Evolutionary conservation across 2,888 invertebrate genomes (phyloP), one percentile per base, ranked within the genome.

Genomic region (Lordiphosa fenestrarum): DNA sequence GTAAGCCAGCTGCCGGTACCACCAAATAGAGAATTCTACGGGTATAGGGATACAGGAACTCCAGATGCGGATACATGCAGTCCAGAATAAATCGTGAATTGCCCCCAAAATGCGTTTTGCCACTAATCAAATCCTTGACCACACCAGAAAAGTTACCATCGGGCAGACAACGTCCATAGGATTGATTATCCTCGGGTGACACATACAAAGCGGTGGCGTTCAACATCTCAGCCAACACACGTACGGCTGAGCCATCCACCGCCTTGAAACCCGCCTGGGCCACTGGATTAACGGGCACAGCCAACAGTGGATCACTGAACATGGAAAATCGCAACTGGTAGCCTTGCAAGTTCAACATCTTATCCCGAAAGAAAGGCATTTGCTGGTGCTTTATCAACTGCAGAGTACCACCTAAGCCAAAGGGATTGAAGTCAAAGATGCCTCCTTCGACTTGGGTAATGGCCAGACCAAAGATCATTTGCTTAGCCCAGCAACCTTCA

Each of bases 121-220:
- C 84, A 1, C 53, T 49, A 0, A 69, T 55, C 2, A 89, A 53
- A 19, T 87, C 78, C 3, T 53, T 63, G 0, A 87, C 66, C 0
- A 73, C 80, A 0, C 88, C 88, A 0, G 75, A 78, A 3, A 78
- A 77, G 4, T 66, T 74, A 3, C 84, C 86, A 62, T 83, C 81
- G 0, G 53, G 40, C 6, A 74, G 52, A 6, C 72, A 72, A 3
- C 66, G 57, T 0, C 89, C 88, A 36, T 82, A 88, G 9, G 78
- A 71, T 6, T 86, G 73, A 10, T 72, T 70, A 53, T 83, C 86
- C 1, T 35, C 47, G 0, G 89, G 88, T 3, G 58, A 13, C 0
- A 87, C 63, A 48, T 88, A 86, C 0, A 58, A 53, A 0, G 71
- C 76, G 0, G 84, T 78, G 13, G 88, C 88, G 69, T 88, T 88